These are phyloP conservation scores for Etheostoma cragini DNA, from an alignment of 2,113 vertebrate species.

Conservation along the genomic window DNA sequence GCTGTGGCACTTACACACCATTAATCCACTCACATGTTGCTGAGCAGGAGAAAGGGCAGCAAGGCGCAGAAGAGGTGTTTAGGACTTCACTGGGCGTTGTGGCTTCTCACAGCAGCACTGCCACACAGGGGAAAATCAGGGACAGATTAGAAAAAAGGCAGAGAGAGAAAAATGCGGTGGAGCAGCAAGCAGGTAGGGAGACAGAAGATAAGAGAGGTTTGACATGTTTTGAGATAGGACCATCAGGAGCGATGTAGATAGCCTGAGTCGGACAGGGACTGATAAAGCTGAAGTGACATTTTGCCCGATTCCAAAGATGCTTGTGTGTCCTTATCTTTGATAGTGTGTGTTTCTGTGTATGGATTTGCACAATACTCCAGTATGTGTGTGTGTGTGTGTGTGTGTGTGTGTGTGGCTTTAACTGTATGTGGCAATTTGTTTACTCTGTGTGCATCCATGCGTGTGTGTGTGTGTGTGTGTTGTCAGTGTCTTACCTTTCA, in stretches of 20 bases:
- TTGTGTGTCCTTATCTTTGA: slow-evolving; percentile 70
- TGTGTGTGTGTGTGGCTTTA: not conserved
- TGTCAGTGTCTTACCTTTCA: slow-evolving; percentile 23
- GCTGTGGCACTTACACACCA: slow-evolving; percentile 2
- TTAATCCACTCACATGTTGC: slow-evolving; percentile 64
- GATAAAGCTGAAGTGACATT: slow-evolving; percentile 70
- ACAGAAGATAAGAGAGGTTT: slow-evolving; percentile 59
- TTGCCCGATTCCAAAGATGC: slow-evolving; percentile 70
- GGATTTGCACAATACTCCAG: slow-evolving; percentile 43
- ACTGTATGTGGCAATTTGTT: slow-evolving; percentile 24
- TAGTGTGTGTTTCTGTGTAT: slow-evolving; percentile 38
- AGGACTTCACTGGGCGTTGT: not conserved
- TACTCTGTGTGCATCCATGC: not conserved
- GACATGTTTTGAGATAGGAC: slow-evolving; percentile 66
- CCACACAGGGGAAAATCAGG: slow-evolving; percentile 28
- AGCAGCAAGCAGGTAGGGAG: slow-evolving; percentile 63
- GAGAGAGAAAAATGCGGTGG: slow-evolving; percentile 74
- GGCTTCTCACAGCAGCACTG: slow-evolving; percentile 12
- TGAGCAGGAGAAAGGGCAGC: slow-evolving; percentile 16
- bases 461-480: not conserved
- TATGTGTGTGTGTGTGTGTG: slow-evolving; percentile 14
- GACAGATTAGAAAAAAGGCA: slow-evolving; percentile 35
- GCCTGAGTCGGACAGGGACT: slow-evolving; percentile 45
- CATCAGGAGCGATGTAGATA: slow-evolving; percentile 56
- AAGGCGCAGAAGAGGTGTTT: slow-evolving; percentile 15